Conservation (phyloP, 2,797 vertebrate species). For the Gobio occitaniae region DNA sequence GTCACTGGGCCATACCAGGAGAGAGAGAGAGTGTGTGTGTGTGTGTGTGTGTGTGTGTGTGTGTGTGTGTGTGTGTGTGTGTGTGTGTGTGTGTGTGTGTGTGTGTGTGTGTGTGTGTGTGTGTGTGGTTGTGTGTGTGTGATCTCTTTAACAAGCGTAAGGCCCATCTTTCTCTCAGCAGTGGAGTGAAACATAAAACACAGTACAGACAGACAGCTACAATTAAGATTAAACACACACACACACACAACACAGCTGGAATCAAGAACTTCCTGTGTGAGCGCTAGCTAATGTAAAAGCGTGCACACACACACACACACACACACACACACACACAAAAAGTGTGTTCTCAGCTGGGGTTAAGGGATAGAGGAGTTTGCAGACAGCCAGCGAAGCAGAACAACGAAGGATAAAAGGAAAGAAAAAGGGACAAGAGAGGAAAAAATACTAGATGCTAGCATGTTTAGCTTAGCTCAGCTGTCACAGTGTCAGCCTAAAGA, state of each 20-base stretch:
- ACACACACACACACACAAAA: conserved; percentile 18
- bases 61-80: too few species aligned
- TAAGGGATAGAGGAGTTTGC: conserved; percentile 17
- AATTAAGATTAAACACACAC: conserved; percentile 42
- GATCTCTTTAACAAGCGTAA: conserved; percentile 27
- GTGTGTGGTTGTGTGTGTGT: conserved; percentile 9
- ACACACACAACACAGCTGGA: conserved; percentile 40
- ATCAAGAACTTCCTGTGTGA: conserved; percentile 39
- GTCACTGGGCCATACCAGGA: conserved; percentile 40
- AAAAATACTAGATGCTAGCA: conserved; percentile 19
- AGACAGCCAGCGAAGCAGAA: conserved; percentile 20
- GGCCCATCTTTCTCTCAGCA: conserved; percentile 18
- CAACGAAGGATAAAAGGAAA: conserved; percentile 5
- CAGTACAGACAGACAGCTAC: conserved; percentile 18
- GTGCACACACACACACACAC: background rate
- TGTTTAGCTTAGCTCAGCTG: conserved; percentile 31
- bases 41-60: too few species aligned
- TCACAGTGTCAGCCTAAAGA: background rate
- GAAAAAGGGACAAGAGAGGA: conserved; percentile 17
- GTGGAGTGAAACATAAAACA: conserved; percentile 40
- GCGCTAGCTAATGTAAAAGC: conserved; percentile 23
- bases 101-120: too few species aligned
- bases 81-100: background rate
- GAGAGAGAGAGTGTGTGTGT: background rate
- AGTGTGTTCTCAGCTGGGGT: conserved; percentile 11